phyloP scores from a whole-genome alignment of 2,888 invertebrate genomes.

The Chrysodeixis includens region DNA sequence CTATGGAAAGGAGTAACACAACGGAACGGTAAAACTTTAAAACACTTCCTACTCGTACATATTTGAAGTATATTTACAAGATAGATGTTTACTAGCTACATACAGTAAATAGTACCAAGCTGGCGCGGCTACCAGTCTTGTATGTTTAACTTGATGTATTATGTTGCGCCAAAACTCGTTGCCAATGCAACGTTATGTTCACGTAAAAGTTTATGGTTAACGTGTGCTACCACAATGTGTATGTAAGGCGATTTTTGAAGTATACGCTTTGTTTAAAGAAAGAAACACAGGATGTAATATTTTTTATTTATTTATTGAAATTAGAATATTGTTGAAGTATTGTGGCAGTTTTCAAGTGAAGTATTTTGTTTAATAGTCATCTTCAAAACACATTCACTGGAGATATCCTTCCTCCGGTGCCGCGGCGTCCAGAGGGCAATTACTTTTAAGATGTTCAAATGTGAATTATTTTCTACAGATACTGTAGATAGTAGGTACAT shows the following conservation, averaged over 20 bases:
- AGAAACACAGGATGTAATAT: not conserved
- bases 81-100: not conserved
- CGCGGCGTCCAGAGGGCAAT: too few species aligned
- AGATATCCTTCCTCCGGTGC: too few species aligned
- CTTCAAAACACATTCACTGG: too few species aligned
- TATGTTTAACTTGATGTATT: constrained; percentile 24
- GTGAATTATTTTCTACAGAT: not conserved
- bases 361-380: too few species aligned
- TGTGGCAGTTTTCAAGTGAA: too few species aligned
- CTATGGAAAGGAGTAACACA: too few species aligned
- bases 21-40: too few species aligned
- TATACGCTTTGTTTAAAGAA: not conserved
- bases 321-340: too few species aligned
- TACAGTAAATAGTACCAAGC: constrained; percentile 12
- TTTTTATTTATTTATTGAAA: not conserved
- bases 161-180: constrained; percentile 21
- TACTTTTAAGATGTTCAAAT: too few species aligned
- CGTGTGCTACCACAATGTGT: constrained; percentile 18
- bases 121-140: constrained; percentile 14
- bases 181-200: constrained; percentile 17
- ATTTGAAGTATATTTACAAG: not conserved
- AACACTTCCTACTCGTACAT: not conserved
- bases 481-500: constrained; percentile 8
- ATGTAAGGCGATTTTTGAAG: not conserved
- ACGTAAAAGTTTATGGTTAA: constrained; percentile 38